These are phyloP conservation scores for Portevinia maculata DNA, from an alignment of 2,888 invertebrate species.

Conservation along the genomic window DNA sequence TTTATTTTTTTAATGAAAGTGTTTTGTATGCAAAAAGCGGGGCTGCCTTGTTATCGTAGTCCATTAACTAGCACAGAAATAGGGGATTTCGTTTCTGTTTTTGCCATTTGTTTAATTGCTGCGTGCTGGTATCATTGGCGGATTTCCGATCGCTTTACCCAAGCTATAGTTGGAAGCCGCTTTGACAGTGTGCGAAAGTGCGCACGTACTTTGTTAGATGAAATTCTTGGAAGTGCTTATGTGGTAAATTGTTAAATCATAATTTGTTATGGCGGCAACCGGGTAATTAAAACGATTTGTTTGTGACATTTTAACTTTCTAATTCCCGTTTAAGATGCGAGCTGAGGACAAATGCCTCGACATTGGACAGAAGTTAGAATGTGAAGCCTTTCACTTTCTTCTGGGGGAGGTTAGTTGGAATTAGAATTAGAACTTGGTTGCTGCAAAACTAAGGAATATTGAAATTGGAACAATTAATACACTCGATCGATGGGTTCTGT, in stretches of 20 bases:
- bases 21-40: slow-evolving; percentile 54
- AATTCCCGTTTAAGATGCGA: slow-evolving; percentile 19
- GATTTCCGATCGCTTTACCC: slow-evolving; percentile 41
- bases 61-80: slow-evolving; percentile 58
- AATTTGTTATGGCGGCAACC: slow-evolving; percentile 31
- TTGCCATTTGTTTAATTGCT: slow-evolving; percentile 16
- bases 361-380: slow-evolving; percentile 29
- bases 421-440: neutral
- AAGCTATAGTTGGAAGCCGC: neutral
- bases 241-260: slow-evolving; percentile 15
- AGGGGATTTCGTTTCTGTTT: slow-evolving; percentile 20
- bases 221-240: slow-evolving; percentile 53
- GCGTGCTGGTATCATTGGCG: slow-evolving; percentile 38
- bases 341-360: slow-evolving; percentile 1
- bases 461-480: neutral
- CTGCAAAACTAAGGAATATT: slow-evolving; percentile 1
- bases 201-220: slow-evolving; percentile 21
- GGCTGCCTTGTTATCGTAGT: slow-evolving; percentile 42
- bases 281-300: slow-evolving; percentile 7
- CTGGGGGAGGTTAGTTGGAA: neutral
- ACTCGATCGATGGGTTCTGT: neutral
- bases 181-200: slow-evolving; percentile 5
- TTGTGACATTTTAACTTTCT: slow-evolving; percentile 49
- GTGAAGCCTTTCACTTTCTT: slow-evolving; percentile 65
- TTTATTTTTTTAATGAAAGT: slow-evolving; percentile 34